Base-by-base conservation (phyloP, 1,140 invertebrate species). In the Saxidomus purpurata region DNA sequence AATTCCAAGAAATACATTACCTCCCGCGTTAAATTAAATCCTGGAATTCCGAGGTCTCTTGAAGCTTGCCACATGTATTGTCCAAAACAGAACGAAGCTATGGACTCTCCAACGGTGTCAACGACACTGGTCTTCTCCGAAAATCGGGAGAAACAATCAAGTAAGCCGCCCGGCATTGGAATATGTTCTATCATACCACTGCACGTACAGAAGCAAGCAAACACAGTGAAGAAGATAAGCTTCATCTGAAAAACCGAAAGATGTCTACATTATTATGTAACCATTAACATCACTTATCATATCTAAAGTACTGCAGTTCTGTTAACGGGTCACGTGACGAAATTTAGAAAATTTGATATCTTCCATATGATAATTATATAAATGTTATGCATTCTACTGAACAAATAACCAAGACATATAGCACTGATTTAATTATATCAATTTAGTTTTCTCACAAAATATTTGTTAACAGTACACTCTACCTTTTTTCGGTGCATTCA, bases 11-110 rank as follows among this genome's bases (percentile, higher is more conserved):
- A 43, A 43, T 4, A 8, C 63, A 69, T 31, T 88, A 89, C 87
- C 87, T 89, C 67, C 28, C 80, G 28, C 22, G 87, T 28, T n/a
- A 89, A 77, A 43, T 89, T 89, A 49, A 89, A 89, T n/a, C 87
- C 87, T 22, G 71, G 61, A 47, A 83, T 34, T n/a, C 63, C 47
- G 4, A 49, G 40, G 25, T 89, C 87, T 74, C 87, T 59, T 3
- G 71, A 52, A 0, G 87, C 87, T 31, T 47, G 31, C 87, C 87
- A 89, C 63, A 74, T 81, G 43, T 82, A 84, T 25, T 89, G 87
- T 25, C 71, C 87, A 25, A 83, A 81, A 52, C 87, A 89, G 28
- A 83, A 89, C 4, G 80, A 74, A 28, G 67, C 69, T 38, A 89
- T 89, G 31, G 87, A 83, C 38, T 89, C 87, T 28, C 79, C 87